phyloP scores from a whole-genome alignment of 2,113 vertebrate species.

The Heloderma charlesbogerti region DNA sequence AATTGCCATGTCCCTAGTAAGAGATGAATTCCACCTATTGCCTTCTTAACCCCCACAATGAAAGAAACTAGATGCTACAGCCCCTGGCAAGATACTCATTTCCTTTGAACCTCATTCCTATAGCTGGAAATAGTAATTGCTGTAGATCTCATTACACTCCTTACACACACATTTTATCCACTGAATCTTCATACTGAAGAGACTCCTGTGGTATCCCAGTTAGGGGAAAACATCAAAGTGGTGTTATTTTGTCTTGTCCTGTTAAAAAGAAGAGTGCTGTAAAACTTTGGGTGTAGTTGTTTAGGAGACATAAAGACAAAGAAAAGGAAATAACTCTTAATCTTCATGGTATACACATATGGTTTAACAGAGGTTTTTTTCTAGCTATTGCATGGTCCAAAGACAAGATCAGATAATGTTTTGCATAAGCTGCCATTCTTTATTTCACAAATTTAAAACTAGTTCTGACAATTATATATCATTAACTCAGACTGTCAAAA shows the following conservation, averaged over 20 bases:
- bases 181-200: not conserved
- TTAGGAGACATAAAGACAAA: not conserved
- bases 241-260: not conserved
- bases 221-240: not conserved
- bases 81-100: not conserved
- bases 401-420: not conserved
- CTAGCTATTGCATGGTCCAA: not conserved
- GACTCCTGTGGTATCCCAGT: not conserved
- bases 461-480: not conserved
- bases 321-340: not conserved
- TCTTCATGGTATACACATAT: not conserved
- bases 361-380: not conserved
- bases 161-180: not conserved
- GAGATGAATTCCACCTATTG: not conserved
- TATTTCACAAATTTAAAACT: constrained; percentile 15
- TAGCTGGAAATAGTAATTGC: not conserved
- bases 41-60: not conserved
- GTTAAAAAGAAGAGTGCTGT: not conserved
- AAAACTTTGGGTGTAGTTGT: not conserved
- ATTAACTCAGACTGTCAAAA: not conserved
- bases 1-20: not conserved
- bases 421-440: not conserved
- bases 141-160: not conserved
- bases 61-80: not conserved
- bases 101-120: not conserved